Conservation (phyloP, 2,888 invertebrate genomes). For the Anoplius nigerrimus region DNA sequence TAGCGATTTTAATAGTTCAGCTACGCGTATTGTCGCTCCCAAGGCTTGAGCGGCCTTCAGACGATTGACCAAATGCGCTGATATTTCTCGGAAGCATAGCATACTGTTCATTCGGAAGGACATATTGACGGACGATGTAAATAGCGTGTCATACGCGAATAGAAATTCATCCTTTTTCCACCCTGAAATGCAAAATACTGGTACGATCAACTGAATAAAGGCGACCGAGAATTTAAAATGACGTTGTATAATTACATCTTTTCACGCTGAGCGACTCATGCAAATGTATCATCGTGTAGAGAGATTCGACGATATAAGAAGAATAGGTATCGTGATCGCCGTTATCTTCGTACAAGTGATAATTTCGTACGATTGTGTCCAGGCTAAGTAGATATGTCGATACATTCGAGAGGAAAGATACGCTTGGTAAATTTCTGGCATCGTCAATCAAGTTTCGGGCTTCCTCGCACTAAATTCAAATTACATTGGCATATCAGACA, state of each 20-base stretch:
- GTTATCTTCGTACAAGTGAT: slow-evolving; percentile 47
- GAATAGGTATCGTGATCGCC: slow-evolving; percentile 59
- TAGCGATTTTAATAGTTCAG: slow-evolving; percentile 63
- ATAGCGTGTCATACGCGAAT: slow-evolving; percentile 50
- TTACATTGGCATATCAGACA: no score
- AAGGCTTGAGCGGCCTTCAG: slow-evolving; percentile 60
- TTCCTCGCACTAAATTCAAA: slow-evolving; percentile 47
- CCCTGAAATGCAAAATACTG: slow-evolving; percentile 28
- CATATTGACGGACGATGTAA: slow-evolving; percentile 46
- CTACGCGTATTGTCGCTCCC: slow-evolving; percentile 62
- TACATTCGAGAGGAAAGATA: slow-evolving; percentile 48
- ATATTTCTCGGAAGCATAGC: slow-evolving; percentile 63
- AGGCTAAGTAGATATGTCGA: slow-evolving; percentile 53
- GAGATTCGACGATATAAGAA: slow-evolving; percentile 55
- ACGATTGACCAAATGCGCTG: slow-evolving; percentile 58
- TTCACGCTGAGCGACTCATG: slow-evolving; percentile 38
- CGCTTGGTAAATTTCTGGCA: slow-evolving; percentile 43
- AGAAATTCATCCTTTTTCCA: slow-evolving; percentile 40
- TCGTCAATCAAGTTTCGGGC: slow-evolving; percentile 57
- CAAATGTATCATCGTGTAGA: slow-evolving; percentile 60
- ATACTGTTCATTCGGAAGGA: slow-evolving; percentile 62
- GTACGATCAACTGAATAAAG: not conserved
- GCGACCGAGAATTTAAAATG: not conserved
- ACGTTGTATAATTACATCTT: slow-evolving; percentile 39
- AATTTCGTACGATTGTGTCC: slow-evolving; percentile 59